phyloP scores from a whole-genome alignment of 2,113 vertebrate species.

The Zootoca vivipara region DNA sequence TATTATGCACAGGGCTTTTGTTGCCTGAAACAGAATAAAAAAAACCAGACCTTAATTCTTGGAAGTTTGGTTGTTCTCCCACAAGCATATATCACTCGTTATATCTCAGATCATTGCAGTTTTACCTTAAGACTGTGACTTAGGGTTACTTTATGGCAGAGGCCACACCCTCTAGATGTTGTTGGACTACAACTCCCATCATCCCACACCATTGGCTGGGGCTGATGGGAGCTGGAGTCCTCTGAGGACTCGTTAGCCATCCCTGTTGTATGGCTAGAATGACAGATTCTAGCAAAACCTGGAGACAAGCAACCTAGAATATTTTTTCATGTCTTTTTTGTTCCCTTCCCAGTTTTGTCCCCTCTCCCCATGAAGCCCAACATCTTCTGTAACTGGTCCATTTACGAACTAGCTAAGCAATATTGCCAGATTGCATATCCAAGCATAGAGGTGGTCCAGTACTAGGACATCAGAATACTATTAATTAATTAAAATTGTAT shows the following conservation, averaged over 20 bases:
- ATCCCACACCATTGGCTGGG: too few relatives aligned
- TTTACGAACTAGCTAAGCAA: not conserved
- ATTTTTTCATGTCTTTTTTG: not conserved
- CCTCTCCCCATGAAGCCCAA: too few relatives aligned
- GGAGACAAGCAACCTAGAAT: not conserved
- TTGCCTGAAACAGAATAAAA: constrained; percentile 23
- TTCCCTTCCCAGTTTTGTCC: not conserved
- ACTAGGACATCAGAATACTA: not conserved
- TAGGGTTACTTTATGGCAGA: not conserved
- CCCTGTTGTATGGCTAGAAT: not conserved
- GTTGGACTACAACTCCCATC: too few relatives aligned
- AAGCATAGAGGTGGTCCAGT: not conserved
- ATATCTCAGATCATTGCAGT: not conserved
- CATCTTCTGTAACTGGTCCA: not conserved
- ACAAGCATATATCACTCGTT: not conserved
- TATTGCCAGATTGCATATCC: not conserved
- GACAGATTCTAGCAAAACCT: not conserved
- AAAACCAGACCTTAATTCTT: not conserved
- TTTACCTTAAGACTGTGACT: constrained; percentile 17
- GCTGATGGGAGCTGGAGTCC: too few relatives aligned
- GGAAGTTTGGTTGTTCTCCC: not conserved
- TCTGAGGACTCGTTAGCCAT: too few relatives aligned
- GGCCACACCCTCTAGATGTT: too few relatives aligned
- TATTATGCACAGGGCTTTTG: constrained; percentile 30
- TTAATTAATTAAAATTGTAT: too few relatives aligned